Base-by-base conservation (phyloP, 2,888 invertebrate genomes). In the Pherbina coryleti region DNA sequence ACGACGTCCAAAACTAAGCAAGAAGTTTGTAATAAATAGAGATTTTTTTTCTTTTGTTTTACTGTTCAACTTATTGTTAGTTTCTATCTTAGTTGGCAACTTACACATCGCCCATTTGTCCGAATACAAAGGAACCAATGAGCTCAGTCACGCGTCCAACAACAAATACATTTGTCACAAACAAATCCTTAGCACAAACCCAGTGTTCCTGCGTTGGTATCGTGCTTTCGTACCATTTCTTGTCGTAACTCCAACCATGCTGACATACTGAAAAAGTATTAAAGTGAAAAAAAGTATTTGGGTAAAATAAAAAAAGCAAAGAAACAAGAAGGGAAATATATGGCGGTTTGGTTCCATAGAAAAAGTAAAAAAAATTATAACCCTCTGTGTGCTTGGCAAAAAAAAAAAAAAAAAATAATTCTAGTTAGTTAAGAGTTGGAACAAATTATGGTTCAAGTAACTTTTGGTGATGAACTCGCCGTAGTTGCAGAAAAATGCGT, bases 71-170 rank as follows among this genome's bases (percentile, higher is more conserved):
- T 44, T 44, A 44, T 44, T 44, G 44, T 44, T 44, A 44, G 44
- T 44, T 44, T 44, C 44, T 44, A 44, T 44, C 44, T 44, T 44
- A 44, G 44, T 44, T 44, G 44, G 73, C 71, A 82, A 86, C 90
- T 90, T 89, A 92, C 92, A 88, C 90, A 86, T 92, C 92, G 76
- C 92, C 92, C 81, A 92, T 85, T 85, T 92, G 91, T 79, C 92
- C 92, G 84, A 92, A 91, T 80, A 91, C 84, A 83, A 92, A 90
- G 51, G 92, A 91, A 69, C 92, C 92, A 72, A 91, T 82, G 77
- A 92, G 91, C 85, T 92, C 92, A 49, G 92, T 91, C 75, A 91
- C 87, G 82, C 91, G 90, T 78, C 89, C 88, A 82, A 91, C 88
- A 55, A 91, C 91, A 83, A 92, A 91, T 53, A 91, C 89, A 86